Evolutionary conservation across 2,113 vertebrate species (phyloP).

Genomic region (Ameiurus melas): DNA sequence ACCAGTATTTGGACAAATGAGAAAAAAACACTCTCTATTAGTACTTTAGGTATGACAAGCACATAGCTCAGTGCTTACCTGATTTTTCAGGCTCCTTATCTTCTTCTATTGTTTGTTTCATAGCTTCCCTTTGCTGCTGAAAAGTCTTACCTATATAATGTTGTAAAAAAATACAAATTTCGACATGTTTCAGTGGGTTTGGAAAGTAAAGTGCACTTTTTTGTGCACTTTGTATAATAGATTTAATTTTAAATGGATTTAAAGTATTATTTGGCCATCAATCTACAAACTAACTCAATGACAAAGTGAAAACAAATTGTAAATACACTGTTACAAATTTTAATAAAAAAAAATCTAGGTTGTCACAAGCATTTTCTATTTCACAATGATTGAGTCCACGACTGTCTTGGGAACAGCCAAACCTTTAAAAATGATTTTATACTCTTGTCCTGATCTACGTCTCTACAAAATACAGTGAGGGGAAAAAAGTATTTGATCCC

Average conservation of each 20-base stretch:
- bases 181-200: background rate
- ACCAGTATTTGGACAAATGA: background rate
- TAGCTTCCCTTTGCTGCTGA: conserved; percentile 98
- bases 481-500: too few relatives aligned
- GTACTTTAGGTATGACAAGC: background rate
- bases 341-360: background rate
- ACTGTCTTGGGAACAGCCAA: too few relatives aligned
- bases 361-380: too few relatives aligned
- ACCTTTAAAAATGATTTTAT: background rate
- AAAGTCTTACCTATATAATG: conserved; percentile 87
- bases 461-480: too few relatives aligned
- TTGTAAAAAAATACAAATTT: conserved; percentile 1
- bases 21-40: background rate
- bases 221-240: too few relatives aligned
- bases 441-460: too few relatives aligned
- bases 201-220: background rate
- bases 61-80: conserved; percentile 67
- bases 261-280: too few relatives aligned
- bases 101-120: conserved; percentile 99
- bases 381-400: too few relatives aligned
- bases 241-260: too few relatives aligned
- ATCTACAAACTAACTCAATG: background rate
- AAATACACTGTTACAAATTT: background rate
- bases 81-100: conserved; percentile 98
- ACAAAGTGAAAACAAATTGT: background rate